phyloP scores from a whole-genome alignment of 2,113 vertebrate species.

The Notothenia rossii region DNA sequence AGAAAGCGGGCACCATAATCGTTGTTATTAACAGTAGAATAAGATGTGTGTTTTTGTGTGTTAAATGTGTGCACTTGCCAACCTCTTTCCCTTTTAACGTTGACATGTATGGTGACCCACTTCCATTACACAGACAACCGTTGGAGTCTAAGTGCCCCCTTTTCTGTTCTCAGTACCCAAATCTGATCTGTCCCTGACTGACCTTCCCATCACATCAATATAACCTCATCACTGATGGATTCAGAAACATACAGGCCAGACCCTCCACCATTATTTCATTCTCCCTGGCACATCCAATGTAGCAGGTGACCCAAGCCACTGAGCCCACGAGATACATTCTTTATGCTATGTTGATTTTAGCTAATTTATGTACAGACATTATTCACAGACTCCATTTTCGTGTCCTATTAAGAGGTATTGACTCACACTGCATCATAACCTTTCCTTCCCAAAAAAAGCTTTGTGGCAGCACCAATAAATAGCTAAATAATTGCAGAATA shows the following conservation, averaged over 20 bases:
- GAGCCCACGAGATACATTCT: constrained; percentile 32
- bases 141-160: constrained; percentile 22
- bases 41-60: too few species aligned
- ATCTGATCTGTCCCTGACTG: constrained; percentile 13
- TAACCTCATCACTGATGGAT: constrained; percentile 29
- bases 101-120: constrained; percentile 57
- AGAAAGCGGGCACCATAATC: not conserved
- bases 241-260: constrained; percentile 29
- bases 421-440: not conserved
- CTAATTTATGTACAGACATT: not conserved
- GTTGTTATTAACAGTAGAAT: constrained; percentile 12
- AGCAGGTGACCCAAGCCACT: constrained; percentile 34
- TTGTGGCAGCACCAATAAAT: constrained; percentile 11
- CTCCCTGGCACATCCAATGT: constrained; percentile 18
- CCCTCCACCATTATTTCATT: constrained; percentile 37
- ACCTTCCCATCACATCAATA: constrained; percentile 47
- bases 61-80: constrained; percentile 9
- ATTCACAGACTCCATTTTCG: constrained; percentile 1
- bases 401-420: constrained; percentile 11
- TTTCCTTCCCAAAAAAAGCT: not conserved
- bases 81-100: constrained; percentile 25
- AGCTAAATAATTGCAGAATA: constrained; percentile 31
- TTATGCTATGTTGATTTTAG: constrained; percentile 35
- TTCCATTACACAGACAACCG: constrained; percentile 43
- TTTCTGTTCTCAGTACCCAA: constrained; percentile 27